phyloP scores from a whole-genome alignment of 2,888 invertebrate species.

The Rambutsinella grinnellia region DNA sequence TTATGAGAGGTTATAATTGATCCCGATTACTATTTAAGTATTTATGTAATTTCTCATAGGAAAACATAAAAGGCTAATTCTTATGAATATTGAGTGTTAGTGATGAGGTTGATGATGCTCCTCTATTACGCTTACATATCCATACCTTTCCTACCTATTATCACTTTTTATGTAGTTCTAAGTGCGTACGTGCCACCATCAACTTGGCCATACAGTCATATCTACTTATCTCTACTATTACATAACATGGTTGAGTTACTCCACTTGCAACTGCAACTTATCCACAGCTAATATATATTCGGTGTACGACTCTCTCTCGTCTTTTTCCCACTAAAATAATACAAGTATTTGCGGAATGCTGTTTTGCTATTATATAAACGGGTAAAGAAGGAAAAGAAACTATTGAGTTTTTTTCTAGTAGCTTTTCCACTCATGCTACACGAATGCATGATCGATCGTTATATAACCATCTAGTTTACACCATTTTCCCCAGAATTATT shows the following conservation, averaged over 20 bases:
- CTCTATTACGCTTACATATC: not conserved
- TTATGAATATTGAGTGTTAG: conserved; percentile 23
- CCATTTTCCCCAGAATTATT: not conserved
- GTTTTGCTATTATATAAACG: not conserved
- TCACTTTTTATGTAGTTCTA: not conserved
- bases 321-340: not conserved
- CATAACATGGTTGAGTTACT: not conserved
- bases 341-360: not conserved
- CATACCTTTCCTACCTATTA: not conserved
- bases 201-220: not conserved
- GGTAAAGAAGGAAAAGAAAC: not conserved
- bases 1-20: conserved; percentile 17
- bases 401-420: too few species aligned
- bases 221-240: not conserved
- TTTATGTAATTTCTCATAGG: conserved; percentile 37
- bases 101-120: conserved; percentile 8
- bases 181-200: not conserved
- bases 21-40: conserved; percentile 24
- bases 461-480: not conserved
- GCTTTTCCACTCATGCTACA: too few species aligned
- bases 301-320: not conserved
- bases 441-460: not conserved
- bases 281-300: not conserved
- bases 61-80: conserved; percentile 21
- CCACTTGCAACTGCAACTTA: not conserved